Evolutionary conservation across 2,113 vertebrate genomes (phyloP).

Genomic region (Clinocottus analis): DNA sequence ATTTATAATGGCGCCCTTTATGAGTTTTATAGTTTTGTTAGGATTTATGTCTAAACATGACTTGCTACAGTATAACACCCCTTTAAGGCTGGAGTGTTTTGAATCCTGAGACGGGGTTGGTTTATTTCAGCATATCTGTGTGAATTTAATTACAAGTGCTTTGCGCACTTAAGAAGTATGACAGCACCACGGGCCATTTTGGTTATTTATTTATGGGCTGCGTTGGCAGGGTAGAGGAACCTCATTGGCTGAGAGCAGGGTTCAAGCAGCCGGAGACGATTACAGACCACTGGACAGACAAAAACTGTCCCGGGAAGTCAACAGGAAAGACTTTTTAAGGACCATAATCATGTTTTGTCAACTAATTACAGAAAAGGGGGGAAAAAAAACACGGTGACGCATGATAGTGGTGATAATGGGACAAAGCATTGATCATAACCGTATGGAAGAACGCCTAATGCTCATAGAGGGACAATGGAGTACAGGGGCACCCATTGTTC

Average conservation of each 20-base stretch:
- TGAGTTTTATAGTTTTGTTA: conserved; percentile 55
- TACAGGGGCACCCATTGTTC: conserved; percentile 69
- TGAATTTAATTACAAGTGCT: conserved; percentile 81
- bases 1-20: conserved; percentile 64
- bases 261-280: conserved; percentile 74
- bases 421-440: conserved; percentile 61
- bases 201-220: conserved; percentile 77
- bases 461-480: conserved; percentile 67
- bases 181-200: conserved; percentile 72
- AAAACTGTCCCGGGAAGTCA: conserved; percentile 63
- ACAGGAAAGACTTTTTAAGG: conserved; percentile 75
- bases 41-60: conserved; percentile 72
- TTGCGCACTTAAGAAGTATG: conserved; percentile 68
- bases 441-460: conserved; percentile 46
- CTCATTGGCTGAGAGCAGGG: conserved; percentile 71
- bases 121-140: conserved; percentile 78
- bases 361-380: conserved; percentile 71
- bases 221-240: conserved; percentile 58
- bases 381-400: conserved; percentile 49
- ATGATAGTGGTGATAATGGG: conserved; percentile 49
- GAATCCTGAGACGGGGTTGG: conserved; percentile 67
- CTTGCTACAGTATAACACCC: conserved; percentile 58
- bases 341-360: conserved; percentile 75
- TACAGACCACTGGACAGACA: conserved; percentile 78
- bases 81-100: conserved; percentile 68